A percentile compares a stretch with the other conserved stretches of the same genome.
These are phyloP conservation scores for Halcyon senegalensis DNA, from an alignment of 2,113 vertebrate species.

Conservation along the genomic window DNA sequence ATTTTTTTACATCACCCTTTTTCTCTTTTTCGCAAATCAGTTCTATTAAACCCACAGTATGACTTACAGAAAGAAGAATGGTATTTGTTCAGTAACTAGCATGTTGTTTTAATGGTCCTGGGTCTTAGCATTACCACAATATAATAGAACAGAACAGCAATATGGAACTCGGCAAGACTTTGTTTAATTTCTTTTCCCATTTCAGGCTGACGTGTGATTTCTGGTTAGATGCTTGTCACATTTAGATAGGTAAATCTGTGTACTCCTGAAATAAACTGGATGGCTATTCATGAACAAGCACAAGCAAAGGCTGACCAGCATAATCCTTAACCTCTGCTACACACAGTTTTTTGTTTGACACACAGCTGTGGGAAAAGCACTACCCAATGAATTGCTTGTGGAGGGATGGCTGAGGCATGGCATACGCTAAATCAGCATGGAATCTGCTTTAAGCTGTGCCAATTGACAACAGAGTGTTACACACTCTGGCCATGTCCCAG, in stretches of 20 bases:
- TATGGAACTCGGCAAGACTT: rapidly evolving
- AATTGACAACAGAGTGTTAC: background rate
- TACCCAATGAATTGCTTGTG: background rate
- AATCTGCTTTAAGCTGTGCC: background rate
- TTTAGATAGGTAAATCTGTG: background rate
- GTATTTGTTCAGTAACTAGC: background rate
- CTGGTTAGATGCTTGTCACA: background rate
- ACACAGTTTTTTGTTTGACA: background rate
- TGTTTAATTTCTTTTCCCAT: background rate
- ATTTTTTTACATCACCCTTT: background rate
- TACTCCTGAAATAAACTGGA: background rate
- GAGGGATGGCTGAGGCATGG: background rate
- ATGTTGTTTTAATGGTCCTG: background rate
- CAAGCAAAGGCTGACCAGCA: background rate
- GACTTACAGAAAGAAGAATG: background rate
- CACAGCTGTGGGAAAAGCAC: background rate
- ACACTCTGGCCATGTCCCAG: conserved; percentile 8
- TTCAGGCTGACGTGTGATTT: background rate
- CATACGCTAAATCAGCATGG: conserved; percentile 12
- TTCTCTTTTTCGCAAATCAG: background rate
- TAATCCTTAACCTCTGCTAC: background rate
- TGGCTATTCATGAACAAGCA: background rate
- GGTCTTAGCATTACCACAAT: background rate
- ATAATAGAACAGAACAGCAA: background rate
- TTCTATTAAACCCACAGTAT: background rate